phyloP scores from a whole-genome alignment of 1,140 invertebrate genomes.

The Forficula auricularia region DNA sequence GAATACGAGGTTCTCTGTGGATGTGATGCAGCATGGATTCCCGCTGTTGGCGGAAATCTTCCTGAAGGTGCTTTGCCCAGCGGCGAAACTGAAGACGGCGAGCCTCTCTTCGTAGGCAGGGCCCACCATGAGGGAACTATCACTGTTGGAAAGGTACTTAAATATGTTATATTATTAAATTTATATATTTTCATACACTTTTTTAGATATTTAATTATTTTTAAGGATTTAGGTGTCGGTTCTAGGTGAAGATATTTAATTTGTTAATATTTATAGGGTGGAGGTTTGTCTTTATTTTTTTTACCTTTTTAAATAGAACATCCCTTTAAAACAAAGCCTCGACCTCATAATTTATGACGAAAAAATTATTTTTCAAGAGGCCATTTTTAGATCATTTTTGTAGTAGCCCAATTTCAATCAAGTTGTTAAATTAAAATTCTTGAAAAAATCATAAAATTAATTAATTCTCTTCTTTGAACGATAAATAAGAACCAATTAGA shows the following conservation, averaged over 20 bases:
- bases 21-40: conserved; percentile 39
- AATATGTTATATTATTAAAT: background rate
- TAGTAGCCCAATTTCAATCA: too few species aligned
- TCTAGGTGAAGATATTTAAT: background rate
- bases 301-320: background rate
- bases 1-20: conserved; percentile 56
- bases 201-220: background rate
- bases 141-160: conserved; percentile 21
- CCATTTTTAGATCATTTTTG: too few species aligned
- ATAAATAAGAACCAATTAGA: too few species aligned
- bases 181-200: background rate
- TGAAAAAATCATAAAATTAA: too few species aligned
- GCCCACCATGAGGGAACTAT: conserved; percentile 19
- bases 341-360: background rate
- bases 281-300: too few species aligned
- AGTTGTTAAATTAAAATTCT: too few species aligned
- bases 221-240: background rate
- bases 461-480: too few species aligned
- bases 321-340: background rate
- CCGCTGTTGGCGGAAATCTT: conserved; percentile 38
- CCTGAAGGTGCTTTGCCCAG: conserved; percentile 51
- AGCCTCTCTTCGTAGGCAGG: conserved; percentile 35
- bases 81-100: conserved; percentile 54
- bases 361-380: too few species aligned
- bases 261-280: background rate